Conservation (phyloP, 2,888 invertebrate genomes). For the Eupithecia abbreviata region DNA sequence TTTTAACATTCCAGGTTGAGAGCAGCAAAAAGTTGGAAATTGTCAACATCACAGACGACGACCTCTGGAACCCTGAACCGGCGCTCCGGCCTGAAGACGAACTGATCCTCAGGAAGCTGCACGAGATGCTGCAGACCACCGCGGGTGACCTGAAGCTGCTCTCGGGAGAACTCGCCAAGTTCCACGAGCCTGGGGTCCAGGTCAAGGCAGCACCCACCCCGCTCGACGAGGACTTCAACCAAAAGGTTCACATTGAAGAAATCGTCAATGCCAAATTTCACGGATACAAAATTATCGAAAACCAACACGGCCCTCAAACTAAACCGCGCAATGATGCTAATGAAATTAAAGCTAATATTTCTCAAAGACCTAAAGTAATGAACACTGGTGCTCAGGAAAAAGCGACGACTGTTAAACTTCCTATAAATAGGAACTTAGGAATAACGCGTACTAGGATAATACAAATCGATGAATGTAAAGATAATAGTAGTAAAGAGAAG, state of each 20-base stretch:
- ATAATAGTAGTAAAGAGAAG: conserved; percentile 51
- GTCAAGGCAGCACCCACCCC: conserved; percentile 67
- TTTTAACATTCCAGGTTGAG: conserved; percentile 65
- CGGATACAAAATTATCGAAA: conserved; percentile 69
- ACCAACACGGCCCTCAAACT: conserved; percentile 41
- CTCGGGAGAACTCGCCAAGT: conserved; percentile 70
- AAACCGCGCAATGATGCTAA: conserved; percentile 43
- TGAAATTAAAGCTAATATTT: conserved; percentile 36
- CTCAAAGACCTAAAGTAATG: conserved; percentile 47
- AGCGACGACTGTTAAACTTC: conserved; percentile 49
- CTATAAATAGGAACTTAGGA: conserved; percentile 60
- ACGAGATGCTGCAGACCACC: conserved; percentile 78
- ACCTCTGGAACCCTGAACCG: conserved; percentile 75
- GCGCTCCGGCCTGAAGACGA: conserved; percentile 77
- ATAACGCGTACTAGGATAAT: conserved; percentile 64
- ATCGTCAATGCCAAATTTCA: conserved; percentile 80
- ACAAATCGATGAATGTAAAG: conserved; percentile 62
- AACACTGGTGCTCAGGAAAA: conserved; percentile 57
- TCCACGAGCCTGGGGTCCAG: conserved; percentile 67
- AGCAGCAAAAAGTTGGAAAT: conserved; percentile 77
- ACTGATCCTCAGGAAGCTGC: conserved; percentile 71
- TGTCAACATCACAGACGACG: conserved; percentile 76
- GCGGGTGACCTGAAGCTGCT: conserved; percentile 77
- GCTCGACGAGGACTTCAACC: conserved; percentile 77
- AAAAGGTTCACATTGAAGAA: conserved; percentile 78